Evolutionary conservation across 1,140 invertebrate species (phyloP), one percentile per base, ranked within the genome.

Genomic region (Drosophila arawakana): DNA sequence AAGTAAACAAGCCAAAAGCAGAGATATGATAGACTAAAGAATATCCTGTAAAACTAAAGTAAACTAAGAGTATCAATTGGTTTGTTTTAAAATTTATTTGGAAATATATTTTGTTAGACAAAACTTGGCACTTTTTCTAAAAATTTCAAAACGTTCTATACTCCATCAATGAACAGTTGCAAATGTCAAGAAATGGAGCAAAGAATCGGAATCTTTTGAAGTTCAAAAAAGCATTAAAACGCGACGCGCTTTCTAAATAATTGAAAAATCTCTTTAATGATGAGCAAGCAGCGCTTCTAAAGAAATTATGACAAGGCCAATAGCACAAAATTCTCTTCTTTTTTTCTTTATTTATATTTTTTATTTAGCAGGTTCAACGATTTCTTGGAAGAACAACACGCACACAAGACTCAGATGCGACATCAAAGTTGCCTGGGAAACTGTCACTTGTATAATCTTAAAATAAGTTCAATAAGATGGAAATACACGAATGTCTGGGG

Each of bases 351-450:
- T 30, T 5, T 47, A 18, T 37, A 47, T 44, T 57, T 63, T 52
- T 41, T 2, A 30, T 30, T 5, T 30, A 52, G 30, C 13, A 10
- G 21, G 37, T 61, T 61, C 68, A 43, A 15, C 10, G 66, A 43
- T 43, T 71, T 70, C 47, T 43, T 25, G 43, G 30, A 43, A 58
- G 37, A 25, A 13, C 6, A 54, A 3, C 25, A 30, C 4, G 6
- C 25, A 30, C 25, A 30, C 25, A 30, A 18, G 6, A 11, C 3
- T 3, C 13, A 43, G 15, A 35, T 25, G 15, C 0, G 25, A 21
- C 10, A 15, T 43, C 8, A 55, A 65, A 59, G 62, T 65, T 55
- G 57, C 43, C 65, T 74, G 72, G 58, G 65, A 74, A 74, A 34
- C 46, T 30, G 73, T 44, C 67, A 63, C 67, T 39, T 75, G 73